These are phyloP conservation scores for Cerceris ruficornis DNA, from an alignment of 2,888 invertebrate species.

Conservation along the genomic window DNA sequence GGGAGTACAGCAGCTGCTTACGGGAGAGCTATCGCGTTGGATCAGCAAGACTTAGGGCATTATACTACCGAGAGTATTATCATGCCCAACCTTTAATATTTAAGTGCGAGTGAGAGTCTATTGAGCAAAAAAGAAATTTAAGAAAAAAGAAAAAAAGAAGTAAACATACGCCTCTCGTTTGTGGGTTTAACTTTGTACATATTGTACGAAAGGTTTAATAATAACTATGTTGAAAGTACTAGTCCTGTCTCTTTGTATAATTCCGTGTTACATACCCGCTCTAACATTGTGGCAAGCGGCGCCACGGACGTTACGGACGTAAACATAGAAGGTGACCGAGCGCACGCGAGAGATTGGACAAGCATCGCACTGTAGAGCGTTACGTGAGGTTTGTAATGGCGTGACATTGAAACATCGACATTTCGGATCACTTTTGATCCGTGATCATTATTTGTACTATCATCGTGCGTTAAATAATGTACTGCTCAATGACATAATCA, in stretches of 20 bases:
- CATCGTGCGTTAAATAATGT: too few relatives aligned
- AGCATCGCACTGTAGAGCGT: not conserved
- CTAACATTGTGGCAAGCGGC: conserved; percentile 47
- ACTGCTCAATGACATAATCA: too few relatives aligned
- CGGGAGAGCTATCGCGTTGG: conserved; percentile 79
- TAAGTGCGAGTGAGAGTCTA: conserved; percentile 81
- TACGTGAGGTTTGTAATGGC: not conserved
- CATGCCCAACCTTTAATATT: conserved; percentile 81
- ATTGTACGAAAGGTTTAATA: conserved; percentile 77
- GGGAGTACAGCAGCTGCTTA: conserved; percentile 78
- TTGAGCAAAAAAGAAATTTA: conserved; percentile 69
- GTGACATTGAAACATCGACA: not conserved
- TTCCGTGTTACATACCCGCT: conserved; percentile 72
- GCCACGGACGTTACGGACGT: conserved; percentile 15
- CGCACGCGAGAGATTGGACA: conserved; percentile 6
- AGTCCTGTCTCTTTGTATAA: conserved; percentile 79
- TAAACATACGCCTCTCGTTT: conserved; percentile 78
- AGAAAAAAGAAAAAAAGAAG: conserved; percentile 45
- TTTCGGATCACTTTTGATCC: too few relatives aligned
- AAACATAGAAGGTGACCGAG: conserved; percentile 17
- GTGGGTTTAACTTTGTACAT: conserved; percentile 81
- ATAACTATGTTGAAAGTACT: conserved; percentile 81
- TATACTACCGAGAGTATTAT: conserved; percentile 82
- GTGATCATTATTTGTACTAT: too few relatives aligned
- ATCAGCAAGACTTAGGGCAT: conserved; percentile 82